These are phyloP conservation scores for Microcaecilia unicolor DNA, from an alignment of 2,797 vertebrate species.

Conservation along the genomic window DNA sequence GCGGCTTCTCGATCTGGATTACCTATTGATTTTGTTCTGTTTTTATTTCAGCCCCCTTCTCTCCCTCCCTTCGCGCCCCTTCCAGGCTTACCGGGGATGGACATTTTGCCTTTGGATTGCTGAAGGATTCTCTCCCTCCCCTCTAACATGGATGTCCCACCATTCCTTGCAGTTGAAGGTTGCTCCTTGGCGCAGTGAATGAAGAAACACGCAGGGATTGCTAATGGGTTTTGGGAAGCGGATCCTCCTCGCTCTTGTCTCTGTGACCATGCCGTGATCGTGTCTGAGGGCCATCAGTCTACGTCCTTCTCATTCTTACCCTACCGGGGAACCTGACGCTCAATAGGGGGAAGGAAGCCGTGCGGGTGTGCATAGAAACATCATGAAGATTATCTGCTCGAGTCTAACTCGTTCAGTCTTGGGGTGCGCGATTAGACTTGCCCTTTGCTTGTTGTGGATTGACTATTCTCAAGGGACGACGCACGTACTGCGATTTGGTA, in stretches of 20 bases:
- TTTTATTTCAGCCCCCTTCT: too few species aligned
- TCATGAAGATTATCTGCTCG: constrained; percentile 83
- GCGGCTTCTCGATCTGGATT: constrained; percentile 46
- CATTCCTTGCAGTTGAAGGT: constrained; percentile 80
- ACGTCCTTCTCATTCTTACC: constrained; percentile 59
- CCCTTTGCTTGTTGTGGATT: constrained; percentile 82
- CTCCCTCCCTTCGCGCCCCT: constrained; percentile 33
- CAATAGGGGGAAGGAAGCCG: constrained; percentile 48
- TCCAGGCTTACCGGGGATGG: constrained; percentile 61
- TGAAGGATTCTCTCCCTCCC: constrained; percentile 67
- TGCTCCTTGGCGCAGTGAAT: constrained; percentile 88
- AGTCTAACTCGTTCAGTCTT: constrained; percentile 75
- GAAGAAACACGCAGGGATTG: constrained; percentile 79
- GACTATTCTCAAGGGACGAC: constrained; percentile 91
- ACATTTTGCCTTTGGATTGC: constrained; percentile 73
- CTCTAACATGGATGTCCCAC: constrained; percentile 80
- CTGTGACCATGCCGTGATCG: constrained; percentile 90
- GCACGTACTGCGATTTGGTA: constrained; percentile 96
- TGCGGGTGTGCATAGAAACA: constrained; percentile 65
- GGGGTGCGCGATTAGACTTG: constrained; percentile 71
- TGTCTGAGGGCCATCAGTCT: constrained; percentile 62
- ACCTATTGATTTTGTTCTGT: constrained; percentile 63
- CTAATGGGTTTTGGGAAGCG: constrained; percentile 76
- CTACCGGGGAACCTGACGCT: constrained; percentile 68
- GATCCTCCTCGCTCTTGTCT: constrained; percentile 50